Evolutionary conservation across 1,140 invertebrate genomes (phyloP).

Genomic region (Heliconius melpomene): DNA sequence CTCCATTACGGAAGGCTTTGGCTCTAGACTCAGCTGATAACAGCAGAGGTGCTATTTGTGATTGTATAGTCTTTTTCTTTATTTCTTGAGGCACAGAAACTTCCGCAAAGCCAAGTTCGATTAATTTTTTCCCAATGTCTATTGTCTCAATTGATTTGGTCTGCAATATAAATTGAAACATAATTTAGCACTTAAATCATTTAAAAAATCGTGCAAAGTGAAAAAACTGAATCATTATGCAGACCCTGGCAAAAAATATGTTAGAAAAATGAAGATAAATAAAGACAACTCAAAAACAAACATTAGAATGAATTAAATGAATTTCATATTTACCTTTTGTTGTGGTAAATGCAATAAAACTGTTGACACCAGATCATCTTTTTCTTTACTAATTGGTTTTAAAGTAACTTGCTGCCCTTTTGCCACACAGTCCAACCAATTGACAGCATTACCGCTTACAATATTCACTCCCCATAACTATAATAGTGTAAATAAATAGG

Average conservation of each 20-base stretch:
- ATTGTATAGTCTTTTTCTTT: constrained; percentile 71
- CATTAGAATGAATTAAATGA: not conserved
- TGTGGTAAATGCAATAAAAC: constrained; percentile 71
- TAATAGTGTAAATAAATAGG: constrained; percentile 37
- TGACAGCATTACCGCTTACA: constrained; percentile 73
- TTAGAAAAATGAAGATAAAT: too few relatives aligned
- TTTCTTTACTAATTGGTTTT: constrained; percentile 67
- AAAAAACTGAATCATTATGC: too few relatives aligned
- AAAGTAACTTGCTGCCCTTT: constrained; percentile 65
- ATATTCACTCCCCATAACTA: constrained; percentile 75
- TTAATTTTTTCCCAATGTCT: constrained; percentile 69
- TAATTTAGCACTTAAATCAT: not conserved
- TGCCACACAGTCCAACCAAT: constrained; percentile 76
- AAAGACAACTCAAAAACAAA: not conserved
- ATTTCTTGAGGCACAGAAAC: constrained; percentile 60
- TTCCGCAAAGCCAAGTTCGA: constrained; percentile 74
- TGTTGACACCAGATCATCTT: constrained; percentile 70
- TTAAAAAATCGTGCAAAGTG: too few relatives aligned
- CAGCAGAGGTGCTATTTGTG: constrained; percentile 61
- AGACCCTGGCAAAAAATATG: too few relatives aligned
- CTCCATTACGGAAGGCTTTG: constrained; percentile 66
- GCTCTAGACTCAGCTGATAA: constrained; percentile 66
- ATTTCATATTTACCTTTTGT: constrained; percentile 53
- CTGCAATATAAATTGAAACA: constrained; percentile 51
- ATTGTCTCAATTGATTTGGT: constrained; percentile 66